phyloP scores from a whole-genome alignment of 2,888 invertebrate species.

The Drosophila mercatorum region DNA sequence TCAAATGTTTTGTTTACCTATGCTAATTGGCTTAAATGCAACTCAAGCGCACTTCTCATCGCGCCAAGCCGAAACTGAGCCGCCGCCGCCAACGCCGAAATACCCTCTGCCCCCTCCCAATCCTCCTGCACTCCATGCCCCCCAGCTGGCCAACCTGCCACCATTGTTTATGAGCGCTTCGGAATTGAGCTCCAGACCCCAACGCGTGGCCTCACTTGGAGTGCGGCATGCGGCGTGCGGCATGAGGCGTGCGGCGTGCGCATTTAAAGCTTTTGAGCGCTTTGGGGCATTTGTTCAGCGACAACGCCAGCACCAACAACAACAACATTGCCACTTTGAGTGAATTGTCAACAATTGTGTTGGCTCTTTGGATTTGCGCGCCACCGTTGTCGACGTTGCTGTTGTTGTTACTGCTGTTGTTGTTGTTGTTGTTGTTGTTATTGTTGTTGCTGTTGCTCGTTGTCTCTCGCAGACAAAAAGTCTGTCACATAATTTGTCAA shows the following conservation, averaged over 20 bases:
- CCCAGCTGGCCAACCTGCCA: not conserved
- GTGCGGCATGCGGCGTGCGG: constrained; percentile 25
- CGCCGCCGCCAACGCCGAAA: constrained; percentile 24
- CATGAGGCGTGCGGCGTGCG: constrained; percentile 44
- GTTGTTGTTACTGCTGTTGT: not conserved
- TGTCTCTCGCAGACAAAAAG: constrained; percentile 63
- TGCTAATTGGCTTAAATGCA: constrained; percentile 83
- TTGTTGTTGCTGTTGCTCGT: constrained; percentile 1
- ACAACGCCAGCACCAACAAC: constrained; percentile 53
- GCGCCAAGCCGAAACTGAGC: constrained; percentile 67
- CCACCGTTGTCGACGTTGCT: not conserved
- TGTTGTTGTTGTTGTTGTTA: not conserved
- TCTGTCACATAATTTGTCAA: constrained; percentile 80
- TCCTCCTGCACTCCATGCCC: not conserved
- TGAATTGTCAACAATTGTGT: constrained; percentile 79
- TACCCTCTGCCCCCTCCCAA: too few species aligned
- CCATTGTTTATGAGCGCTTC: constrained; percentile 74
- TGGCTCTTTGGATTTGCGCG: constrained; percentile 74
- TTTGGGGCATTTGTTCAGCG: constrained; percentile 79
- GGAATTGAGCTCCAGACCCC: constrained; percentile 62
- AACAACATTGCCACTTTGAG: constrained; percentile 63
- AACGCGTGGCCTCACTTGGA: constrained; percentile 46
- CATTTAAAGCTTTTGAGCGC: constrained; percentile 80
- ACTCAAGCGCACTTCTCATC: constrained; percentile 78
- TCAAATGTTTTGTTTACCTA: constrained; percentile 82